Percentiles rank a stretch among this genome's conserved stretches.
These are phyloP conservation scores for Notolepis coatsorum DNA, from an alignment of 2,797 vertebrate genomes.

Conservation along the genomic window DNA sequence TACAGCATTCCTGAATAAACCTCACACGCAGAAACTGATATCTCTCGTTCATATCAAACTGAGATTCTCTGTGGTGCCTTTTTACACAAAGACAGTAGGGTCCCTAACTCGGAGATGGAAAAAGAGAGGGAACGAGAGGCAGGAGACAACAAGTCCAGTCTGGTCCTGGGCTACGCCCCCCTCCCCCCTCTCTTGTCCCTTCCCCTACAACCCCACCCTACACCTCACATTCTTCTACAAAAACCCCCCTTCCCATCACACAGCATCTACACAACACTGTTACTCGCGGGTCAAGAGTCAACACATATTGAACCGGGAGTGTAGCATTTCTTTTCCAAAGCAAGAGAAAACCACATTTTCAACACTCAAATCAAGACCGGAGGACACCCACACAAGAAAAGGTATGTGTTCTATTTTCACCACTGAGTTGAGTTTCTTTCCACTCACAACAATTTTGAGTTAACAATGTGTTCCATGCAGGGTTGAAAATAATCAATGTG, in stretches of 20 bases:
- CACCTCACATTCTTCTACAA: conserved; percentile 67
- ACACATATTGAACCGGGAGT: conserved; percentile 14
- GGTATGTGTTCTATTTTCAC: conserved; percentile 52
- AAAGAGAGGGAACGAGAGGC: conserved; percentile 33
- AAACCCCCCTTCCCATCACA: conserved; percentile 39
- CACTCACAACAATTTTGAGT: background rate
- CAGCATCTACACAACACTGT: background rate
- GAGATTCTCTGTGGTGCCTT: background rate
- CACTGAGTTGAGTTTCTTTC: too few species aligned
- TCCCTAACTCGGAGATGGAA: background rate
- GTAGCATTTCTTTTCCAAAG: background rate
- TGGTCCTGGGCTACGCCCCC: conserved; percentile 48
- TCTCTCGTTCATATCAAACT: background rate
- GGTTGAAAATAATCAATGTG: background rate
- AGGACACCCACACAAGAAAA: conserved; percentile 23
- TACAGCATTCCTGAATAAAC: background rate
- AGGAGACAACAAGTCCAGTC: conserved; percentile 65
- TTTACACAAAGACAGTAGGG: background rate
- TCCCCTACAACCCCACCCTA: conserved; percentile 46
- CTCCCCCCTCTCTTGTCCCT: background rate
- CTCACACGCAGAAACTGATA: background rate
- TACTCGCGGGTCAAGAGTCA: conserved; percentile 17
- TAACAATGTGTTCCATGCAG: background rate
- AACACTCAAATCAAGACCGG: conserved; percentile 14
- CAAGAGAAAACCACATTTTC: background rate